phyloP scores from a whole-genome alignment of 2,797 vertebrate genomes.

The Vespertilio murinus region DNA sequence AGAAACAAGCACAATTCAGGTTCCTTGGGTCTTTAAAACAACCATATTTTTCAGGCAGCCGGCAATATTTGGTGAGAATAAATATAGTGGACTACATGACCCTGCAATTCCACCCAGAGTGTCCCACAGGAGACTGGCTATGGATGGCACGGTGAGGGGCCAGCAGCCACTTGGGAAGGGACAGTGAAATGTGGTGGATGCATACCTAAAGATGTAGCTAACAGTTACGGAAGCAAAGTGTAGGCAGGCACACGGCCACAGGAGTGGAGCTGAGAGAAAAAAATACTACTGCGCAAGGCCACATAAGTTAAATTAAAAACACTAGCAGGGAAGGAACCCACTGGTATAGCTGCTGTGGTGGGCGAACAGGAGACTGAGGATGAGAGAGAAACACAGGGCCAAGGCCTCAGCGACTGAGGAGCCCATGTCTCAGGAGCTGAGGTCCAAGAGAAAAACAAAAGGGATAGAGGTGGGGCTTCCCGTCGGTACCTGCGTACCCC shows the following conservation, averaged over 20 bases:
- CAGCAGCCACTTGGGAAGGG: background rate
- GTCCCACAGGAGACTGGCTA: background rate
- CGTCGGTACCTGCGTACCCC: background rate
- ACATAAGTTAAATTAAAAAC: background rate
- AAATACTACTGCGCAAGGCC: background rate
- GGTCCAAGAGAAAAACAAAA: background rate
- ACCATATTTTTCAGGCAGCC: background rate
- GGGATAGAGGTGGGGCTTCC: background rate
- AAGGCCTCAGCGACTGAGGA: background rate
- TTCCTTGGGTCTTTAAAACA: background rate
- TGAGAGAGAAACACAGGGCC: background rate
- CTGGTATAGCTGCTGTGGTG: background rate
- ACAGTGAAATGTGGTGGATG: background rate
- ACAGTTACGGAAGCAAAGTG: background rate
- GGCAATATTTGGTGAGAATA: background rate
- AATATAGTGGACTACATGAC: background rate
- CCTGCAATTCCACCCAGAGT: background rate
- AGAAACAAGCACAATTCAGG: background rate
- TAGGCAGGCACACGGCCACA: accelerated
- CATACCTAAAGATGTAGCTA: accelerated
- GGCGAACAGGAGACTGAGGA: no score
- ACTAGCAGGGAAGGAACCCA: background rate
- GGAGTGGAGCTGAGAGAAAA: accelerated
- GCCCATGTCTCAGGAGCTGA: accelerated
- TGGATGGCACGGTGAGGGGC: background rate